phyloP scores from a whole-genome alignment of 2,888 invertebrate species.

The Eupithecia insigniata region DNA sequence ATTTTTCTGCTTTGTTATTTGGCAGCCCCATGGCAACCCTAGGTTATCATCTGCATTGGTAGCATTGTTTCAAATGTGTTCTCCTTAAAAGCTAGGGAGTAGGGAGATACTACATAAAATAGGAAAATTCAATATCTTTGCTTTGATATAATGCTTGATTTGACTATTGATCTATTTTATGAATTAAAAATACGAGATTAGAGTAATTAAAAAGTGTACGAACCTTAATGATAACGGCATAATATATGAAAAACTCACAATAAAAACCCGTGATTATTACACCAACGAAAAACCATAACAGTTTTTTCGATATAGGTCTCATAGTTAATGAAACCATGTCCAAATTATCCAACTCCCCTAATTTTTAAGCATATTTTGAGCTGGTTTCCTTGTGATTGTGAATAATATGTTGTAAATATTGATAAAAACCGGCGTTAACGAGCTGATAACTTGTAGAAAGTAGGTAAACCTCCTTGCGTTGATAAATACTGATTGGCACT shows the following conservation, averaged over 20 bases:
- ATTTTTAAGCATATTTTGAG: neutral
- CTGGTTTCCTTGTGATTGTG: neutral
- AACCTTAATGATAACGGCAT: slow-evolving; percentile 69
- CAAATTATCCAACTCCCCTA: neutral
- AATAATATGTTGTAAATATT: neutral
- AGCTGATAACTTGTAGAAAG: neutral
- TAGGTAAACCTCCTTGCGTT: neutral
- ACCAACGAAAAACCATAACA: slow-evolving; percentile 57
- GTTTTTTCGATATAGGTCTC: slow-evolving; percentile 63
- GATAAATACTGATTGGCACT: neutral
- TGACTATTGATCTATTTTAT: too few relatives aligned
- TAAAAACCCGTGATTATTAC: slow-evolving; percentile 60
- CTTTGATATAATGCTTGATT: neutral
- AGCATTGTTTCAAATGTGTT: neutral
- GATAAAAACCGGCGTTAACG: neutral
- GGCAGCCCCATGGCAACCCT: neutral
- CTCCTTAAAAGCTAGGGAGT: neutral
- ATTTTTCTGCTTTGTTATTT: neutral
- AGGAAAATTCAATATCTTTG: neutral
- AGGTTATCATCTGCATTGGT: neutral
- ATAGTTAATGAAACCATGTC: slow-evolving; percentile 45
- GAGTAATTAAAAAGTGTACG: slow-evolving; percentile 30
- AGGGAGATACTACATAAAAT: neutral
- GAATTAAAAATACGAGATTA: neutral
- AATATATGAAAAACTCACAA: slow-evolving; percentile 74